phyloP scores from a whole-genome alignment of 2,797 vertebrate species.

The Falco columbarius region DNA sequence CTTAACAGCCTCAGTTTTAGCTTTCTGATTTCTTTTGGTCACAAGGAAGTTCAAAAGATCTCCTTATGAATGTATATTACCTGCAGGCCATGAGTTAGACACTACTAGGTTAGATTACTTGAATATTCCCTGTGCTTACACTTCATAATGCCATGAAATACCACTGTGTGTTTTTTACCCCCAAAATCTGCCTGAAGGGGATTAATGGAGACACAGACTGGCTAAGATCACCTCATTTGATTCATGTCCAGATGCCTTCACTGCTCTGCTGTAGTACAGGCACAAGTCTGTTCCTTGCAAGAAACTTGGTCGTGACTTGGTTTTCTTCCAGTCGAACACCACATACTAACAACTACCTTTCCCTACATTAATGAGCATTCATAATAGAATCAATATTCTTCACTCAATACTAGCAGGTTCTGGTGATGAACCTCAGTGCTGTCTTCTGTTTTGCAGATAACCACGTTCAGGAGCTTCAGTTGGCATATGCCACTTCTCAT shows the following conservation, averaged over 20 bases:
- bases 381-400: neutral
- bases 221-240: neutral
- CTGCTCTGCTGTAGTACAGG: neutral
- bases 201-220: neutral
- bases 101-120: neutral
- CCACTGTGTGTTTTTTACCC: neutral
- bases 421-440: conserved; percentile 10
- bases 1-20: neutral
- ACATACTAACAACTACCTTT: neutral
- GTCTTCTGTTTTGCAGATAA: conserved; percentile 79
- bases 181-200: neutral
- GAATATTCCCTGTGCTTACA: neutral
- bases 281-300: neutral
- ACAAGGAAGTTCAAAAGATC: neutral
- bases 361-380: neutral
- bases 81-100: neutral
- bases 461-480: conserved; percentile 89
- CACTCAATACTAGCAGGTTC: neutral
- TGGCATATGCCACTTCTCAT: conserved; percentile 90
- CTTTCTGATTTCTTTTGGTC: conserved; percentile 7
- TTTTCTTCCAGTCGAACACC: neutral
- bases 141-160: neutral
- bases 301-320: neutral
- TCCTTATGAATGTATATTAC: neutral
- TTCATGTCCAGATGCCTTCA: neutral